Base-by-base conservation (phyloP, 2,113 vertebrate genomes). In the Pelecanoides urinatrix region DNA sequence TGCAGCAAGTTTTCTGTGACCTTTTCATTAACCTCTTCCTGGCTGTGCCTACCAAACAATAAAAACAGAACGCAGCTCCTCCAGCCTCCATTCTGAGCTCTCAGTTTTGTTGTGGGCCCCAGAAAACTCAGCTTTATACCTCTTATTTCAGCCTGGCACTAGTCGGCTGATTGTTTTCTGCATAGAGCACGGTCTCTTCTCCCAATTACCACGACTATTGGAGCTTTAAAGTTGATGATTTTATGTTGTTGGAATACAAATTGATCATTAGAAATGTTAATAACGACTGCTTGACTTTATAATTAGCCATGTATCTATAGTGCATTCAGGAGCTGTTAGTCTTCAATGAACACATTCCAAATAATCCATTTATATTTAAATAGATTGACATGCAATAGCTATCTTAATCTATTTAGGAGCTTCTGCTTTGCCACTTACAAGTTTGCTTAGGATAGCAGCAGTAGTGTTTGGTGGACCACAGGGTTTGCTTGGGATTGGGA, bases 321-420 rank as follows among this genome's bases (percentile, higher is more conserved):
- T 76, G n/a, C 61, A 42, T 88, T 90, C 82, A 72, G 71, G 92
- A 94, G 81, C 93, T 65, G 62, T 92, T 97, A 93, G 91, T 94
- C 93, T 95, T 96, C 59, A 74, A 45, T 74, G 79, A 94, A 74
- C 50, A 88, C 4, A 45, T 97, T 97, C 82, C 86, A 97, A 92
- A 97, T 88, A 96, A 95, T 93, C 52, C 68, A 95, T 92, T 97
- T 97, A 71, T 89, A 90, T 94, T 73, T 91, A 91, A 97, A 86
- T 90, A 83, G 76, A 85, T 90, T 93, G 93, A 59, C 58, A 61
- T 2, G 25, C 30, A 93, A 79, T 85, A 79, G 78, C 74, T 90
- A 50, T 87, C 87, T 93, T 83, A 89, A 94, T 95, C 36, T 94
- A 36, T 83, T 93, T 76, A 89, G 50, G 30, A 94, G 19, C 27